Evolutionary conservation across 2,888 invertebrate species (phyloP).

Genomic region (Liodrosophila aerea): DNA sequence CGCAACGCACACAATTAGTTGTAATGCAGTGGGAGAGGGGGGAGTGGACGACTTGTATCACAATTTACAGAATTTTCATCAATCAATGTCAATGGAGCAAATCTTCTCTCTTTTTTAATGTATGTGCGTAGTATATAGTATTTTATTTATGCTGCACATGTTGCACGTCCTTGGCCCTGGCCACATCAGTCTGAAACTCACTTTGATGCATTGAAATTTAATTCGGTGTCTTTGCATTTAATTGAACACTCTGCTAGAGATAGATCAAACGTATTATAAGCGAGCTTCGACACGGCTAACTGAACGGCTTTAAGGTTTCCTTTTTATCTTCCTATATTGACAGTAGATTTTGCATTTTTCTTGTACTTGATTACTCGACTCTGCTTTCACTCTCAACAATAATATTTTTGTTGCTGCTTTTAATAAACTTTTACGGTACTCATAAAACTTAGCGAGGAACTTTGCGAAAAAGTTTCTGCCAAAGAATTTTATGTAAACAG

Average conservation of each 20-base stretch:
- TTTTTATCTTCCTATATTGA: slow-evolving; percentile 6
- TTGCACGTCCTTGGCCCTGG: slow-evolving; percentile 21
- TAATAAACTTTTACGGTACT: slow-evolving; percentile 69
- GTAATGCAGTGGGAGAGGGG: slow-evolving; percentile 21
- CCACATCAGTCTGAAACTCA: slow-evolving; percentile 9
- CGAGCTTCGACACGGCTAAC: slow-evolving; percentile 3
- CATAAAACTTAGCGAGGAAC: slow-evolving; percentile 69
- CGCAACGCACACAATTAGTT: slow-evolving; percentile 58
- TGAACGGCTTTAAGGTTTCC: not conserved
- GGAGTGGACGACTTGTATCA: slow-evolving; percentile 24
- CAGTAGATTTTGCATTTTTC: not conserved
- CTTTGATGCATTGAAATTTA: slow-evolving; percentile 61
- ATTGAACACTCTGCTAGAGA: slow-evolving; percentile 47
- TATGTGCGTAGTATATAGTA: not conserved
- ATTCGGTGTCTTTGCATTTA: slow-evolving; percentile 43
- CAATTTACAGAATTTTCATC: slow-evolving; percentile 67
- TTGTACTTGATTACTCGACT: slow-evolving; percentile 9
- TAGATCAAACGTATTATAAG: slow-evolving; percentile 1
- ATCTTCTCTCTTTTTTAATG: slow-evolving; percentile 32
- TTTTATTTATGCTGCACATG: slow-evolving; percentile 5
- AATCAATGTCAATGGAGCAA: slow-evolving; percentile 69
- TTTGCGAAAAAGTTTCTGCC: slow-evolving; percentile 48
- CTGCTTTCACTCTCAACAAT: slow-evolving; percentile 54
- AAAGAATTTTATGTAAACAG: slow-evolving; percentile 70
- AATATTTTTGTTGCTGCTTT: slow-evolving; percentile 68